Percentiles rank a stretch among this genome's conserved stretches.
Evolutionary conservation across 1,140 invertebrate species (phyloP).

Genomic region (Prorops nasuta): DNA sequence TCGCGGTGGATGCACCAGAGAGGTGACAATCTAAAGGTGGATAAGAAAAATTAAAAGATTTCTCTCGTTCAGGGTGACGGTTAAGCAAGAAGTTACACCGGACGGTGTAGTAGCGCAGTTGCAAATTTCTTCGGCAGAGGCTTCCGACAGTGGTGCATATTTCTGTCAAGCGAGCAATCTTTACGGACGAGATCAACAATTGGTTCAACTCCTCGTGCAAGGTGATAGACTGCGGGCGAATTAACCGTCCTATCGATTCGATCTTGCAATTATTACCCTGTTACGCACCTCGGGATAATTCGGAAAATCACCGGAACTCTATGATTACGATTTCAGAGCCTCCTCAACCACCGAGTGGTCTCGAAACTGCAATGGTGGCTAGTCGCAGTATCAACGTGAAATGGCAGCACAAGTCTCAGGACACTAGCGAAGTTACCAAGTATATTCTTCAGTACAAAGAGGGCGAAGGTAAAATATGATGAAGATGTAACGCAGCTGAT

Average conservation of each 20-base stretch:
- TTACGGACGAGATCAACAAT: slow-evolving; percentile 79
- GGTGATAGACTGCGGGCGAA: too few relatives aligned
- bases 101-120: slow-evolving; percentile 71
- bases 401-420: slow-evolving; percentile 70
- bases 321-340: slow-evolving; percentile 66
- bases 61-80: slow-evolving; percentile 56
- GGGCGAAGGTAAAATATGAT: slow-evolving; percentile 54
- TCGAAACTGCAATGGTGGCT: slow-evolving; percentile 68
- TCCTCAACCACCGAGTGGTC: slow-evolving; percentile 66
- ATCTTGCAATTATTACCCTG: background rate
- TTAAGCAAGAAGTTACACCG: slow-evolving; percentile 68
- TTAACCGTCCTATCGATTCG: too few relatives aligned
- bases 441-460: slow-evolving; percentile 75
- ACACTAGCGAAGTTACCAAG: slow-evolving; percentile 69
- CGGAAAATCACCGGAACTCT: slow-evolving; percentile 4
- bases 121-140: slow-evolving; percentile 70
- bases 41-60: background rate
- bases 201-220: slow-evolving; percentile 79
- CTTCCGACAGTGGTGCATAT: slow-evolving; percentile 76
- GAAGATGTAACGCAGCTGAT: too few relatives aligned
- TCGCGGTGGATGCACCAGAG: too few relatives aligned
- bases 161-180: slow-evolving; percentile 80
- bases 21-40: too few relatives aligned
- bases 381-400: slow-evolving; percentile 73
- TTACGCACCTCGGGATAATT: background rate